phyloP scores from a whole-genome alignment of 2,888 invertebrate species.

The Drosophila dives region DNA sequence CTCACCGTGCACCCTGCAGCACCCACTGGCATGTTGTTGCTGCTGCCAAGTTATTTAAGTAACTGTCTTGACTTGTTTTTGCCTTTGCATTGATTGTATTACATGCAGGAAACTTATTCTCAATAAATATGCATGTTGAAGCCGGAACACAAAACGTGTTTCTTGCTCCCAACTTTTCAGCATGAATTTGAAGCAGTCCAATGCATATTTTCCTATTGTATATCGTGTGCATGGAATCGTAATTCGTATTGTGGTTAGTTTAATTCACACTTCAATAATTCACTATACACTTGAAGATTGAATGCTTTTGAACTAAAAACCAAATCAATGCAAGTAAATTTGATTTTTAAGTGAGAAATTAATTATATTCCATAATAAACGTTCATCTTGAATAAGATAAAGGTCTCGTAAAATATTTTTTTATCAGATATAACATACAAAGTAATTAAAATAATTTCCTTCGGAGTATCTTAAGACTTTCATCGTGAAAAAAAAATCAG shows the following conservation, averaged over 20 bases:
- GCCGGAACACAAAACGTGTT: conserved; percentile 18
- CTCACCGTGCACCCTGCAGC: not conserved
- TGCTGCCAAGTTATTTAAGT: conserved; percentile 64
- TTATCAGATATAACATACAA: not conserved
- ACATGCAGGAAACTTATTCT: conserved; percentile 7
- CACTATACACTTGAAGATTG: not conserved
- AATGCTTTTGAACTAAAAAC: not conserved
- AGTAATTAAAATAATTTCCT: not conserved
- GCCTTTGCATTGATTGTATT: conserved; percentile 62
- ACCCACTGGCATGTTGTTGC: not conserved
- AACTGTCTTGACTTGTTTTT: conserved; percentile 71
- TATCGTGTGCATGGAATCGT: conserved; percentile 20
- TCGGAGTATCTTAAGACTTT: not conserved
- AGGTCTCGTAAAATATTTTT: too few species aligned
- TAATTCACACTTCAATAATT: not conserved
- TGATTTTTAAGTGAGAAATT: not conserved
- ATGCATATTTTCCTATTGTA: conserved; percentile 28
- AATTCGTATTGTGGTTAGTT: conserved; percentile 34
- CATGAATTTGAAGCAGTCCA: conserved; percentile 9
- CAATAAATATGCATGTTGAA: conserved; percentile 35
- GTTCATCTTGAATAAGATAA: too few species aligned
- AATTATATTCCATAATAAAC: too few species aligned
- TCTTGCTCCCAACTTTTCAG: conserved; percentile 16
- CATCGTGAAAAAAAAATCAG: not conserved
- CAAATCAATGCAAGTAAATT: not conserved